Evolutionary conservation across 2,888 invertebrate genomes (phyloP).

Genomic region (Callyntrura sp.): DNA sequence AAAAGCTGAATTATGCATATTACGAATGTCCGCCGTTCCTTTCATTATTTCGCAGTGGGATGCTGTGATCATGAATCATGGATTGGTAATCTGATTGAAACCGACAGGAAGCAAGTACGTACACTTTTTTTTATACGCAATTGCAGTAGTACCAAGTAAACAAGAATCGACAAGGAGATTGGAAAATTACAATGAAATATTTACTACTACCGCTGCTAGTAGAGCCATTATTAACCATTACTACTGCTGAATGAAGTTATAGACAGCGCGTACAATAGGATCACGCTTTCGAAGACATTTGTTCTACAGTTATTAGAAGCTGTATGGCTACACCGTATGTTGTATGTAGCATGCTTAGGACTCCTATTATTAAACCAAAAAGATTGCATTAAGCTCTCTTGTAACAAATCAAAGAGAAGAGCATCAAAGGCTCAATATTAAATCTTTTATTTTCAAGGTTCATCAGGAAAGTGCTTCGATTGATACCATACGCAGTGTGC

Average conservation of each 20-base stretch:
- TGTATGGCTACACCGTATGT: neutral
- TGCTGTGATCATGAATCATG: slow-evolving; percentile 62
- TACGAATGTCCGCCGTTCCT: slow-evolving; percentile 43
- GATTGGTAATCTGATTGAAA: slow-evolving; percentile 73
- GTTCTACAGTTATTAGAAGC: neutral
- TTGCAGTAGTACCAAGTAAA: neutral
- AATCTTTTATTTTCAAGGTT: slow-evolving; percentile 75
- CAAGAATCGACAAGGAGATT: slow-evolving; percentile 8
- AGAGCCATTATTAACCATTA: neutral
- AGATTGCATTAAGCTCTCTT: slow-evolving; percentile 62
- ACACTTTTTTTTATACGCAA: neutral
- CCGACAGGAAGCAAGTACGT: slow-evolving; percentile 54
- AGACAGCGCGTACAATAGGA: slow-evolving; percentile 52
- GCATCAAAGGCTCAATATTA: slow-evolving; percentile 66
- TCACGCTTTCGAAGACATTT: slow-evolving; percentile 43
- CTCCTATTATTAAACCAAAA: slow-evolving; percentile 59
- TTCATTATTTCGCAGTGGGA: slow-evolving; percentile 71
- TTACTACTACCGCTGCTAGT: neutral
- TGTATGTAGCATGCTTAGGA: slow-evolving; percentile 18
- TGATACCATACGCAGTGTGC: neutral
- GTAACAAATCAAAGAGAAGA: slow-evolving; percentile 64
- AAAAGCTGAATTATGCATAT: slow-evolving; percentile 60
- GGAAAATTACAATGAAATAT: slow-evolving; percentile 45
- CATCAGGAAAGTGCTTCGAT: slow-evolving; percentile 63
- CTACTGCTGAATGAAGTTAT: too few relatives aligned